Percentiles rank a stretch among this genome's conserved stretches.
phyloP scores from a whole-genome alignment of 2,888 invertebrate species.

The Himalopsyche anomala region DNA sequence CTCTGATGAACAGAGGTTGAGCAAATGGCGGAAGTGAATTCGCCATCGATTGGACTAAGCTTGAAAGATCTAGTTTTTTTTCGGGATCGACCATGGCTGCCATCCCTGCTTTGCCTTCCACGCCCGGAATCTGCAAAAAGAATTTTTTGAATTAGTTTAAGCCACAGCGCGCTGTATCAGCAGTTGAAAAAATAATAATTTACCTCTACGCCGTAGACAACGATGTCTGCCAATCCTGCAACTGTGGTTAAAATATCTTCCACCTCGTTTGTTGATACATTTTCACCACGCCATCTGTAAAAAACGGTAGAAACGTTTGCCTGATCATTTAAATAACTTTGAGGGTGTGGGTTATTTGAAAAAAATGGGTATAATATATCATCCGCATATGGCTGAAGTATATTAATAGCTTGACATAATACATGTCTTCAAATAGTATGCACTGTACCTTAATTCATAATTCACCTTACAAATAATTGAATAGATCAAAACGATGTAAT shows the following conservation, averaged over 20 bases:
- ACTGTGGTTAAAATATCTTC: slow-evolving; percentile 92
- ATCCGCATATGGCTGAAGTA: too few species aligned
- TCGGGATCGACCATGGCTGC: slow-evolving; percentile 90
- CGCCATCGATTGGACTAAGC: slow-evolving; percentile 72
- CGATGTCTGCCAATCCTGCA: slow-evolving; percentile 86
- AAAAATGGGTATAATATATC: background rate
- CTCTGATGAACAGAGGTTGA: slow-evolving; percentile 90
- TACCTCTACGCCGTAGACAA: slow-evolving; percentile 94
- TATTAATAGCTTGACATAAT: too few species aligned
- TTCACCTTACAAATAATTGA: too few species aligned
- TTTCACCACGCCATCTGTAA: slow-evolving; percentile 93
- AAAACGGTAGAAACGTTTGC: slow-evolving; percentile 23
- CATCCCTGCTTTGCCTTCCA: slow-evolving; percentile 96
- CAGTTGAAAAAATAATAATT: slow-evolving; percentile 65
- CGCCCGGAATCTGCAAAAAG: slow-evolving; percentile 81
- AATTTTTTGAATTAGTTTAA: background rate
- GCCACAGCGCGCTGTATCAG: background rate
- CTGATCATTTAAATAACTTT: background rate
- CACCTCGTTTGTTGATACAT: slow-evolving; percentile 97
- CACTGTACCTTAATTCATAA: too few species aligned
- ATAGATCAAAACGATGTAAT: too few species aligned
- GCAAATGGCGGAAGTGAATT: slow-evolving; percentile 89
- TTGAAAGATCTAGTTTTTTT: slow-evolving; percentile 78
- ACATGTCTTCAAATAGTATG: too few species aligned
- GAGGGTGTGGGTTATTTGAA: background rate